Conservation (phyloP, 2,113 vertebrate species). For the Variabilichromis moorii region DNA sequence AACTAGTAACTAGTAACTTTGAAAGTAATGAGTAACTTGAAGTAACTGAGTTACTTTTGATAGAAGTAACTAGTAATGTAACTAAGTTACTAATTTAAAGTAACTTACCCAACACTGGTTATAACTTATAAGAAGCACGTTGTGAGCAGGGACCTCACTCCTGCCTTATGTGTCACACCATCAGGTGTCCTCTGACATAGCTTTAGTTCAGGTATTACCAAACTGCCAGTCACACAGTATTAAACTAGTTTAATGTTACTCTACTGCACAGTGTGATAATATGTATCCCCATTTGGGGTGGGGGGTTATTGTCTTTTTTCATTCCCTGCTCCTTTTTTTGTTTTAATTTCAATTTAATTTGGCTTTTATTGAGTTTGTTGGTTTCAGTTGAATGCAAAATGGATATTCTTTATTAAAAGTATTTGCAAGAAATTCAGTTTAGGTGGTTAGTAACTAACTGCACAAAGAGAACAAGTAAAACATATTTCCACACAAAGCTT, state of each 20-base stretch:
- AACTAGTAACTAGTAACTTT: too few species aligned
- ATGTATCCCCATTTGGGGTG: background rate
- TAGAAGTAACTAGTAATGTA: too few species aligned
- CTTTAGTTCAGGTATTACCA: background rate
- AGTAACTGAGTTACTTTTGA: too few species aligned
- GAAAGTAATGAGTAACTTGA: too few species aligned
- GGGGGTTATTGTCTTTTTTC: background rate
- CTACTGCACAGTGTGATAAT: background rate
- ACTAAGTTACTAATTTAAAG: too few species aligned
- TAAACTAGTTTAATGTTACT: background rate
- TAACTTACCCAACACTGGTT: background rate
- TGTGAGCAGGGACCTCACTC: background rate
- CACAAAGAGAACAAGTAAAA: background rate
- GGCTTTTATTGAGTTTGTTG: background rate
- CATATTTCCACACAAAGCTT: background rate
- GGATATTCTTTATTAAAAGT: background rate
- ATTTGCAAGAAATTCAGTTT: background rate
- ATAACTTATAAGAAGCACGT: background rate
- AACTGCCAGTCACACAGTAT: background rate
- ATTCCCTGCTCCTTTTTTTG: background rate
- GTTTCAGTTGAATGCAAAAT: background rate
- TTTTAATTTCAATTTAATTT: background rate
- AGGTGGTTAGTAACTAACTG: background rate
- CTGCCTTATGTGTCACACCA: background rate
- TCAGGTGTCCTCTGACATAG: background rate